Conservation (phyloP, 2,888 invertebrate genomes). For the Himalopsyche japonica region DNA sequence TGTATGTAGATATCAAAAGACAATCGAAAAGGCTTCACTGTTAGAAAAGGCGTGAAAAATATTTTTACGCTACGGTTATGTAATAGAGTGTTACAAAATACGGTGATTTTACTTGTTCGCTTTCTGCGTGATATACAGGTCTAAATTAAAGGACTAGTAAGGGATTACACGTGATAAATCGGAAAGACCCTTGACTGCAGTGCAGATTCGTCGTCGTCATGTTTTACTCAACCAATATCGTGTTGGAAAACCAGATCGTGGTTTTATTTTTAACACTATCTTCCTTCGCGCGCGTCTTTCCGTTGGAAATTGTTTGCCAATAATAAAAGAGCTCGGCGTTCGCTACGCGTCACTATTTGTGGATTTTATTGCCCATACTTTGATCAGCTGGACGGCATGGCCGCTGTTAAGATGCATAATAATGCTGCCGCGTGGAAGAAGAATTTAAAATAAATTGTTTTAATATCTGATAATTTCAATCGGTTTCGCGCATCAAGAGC, state of each 20-base stretch:
- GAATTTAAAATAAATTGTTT: no score
- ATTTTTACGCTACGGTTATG: no score
- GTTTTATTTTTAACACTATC: background rate
- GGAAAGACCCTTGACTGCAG: background rate
- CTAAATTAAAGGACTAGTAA: no score
- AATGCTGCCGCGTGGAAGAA: no score
- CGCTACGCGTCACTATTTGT: background rate
- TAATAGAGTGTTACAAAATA: no score
- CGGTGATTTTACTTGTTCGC: no score
- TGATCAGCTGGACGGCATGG: background rate
- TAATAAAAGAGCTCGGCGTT: background rate
- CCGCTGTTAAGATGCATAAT: background rate
- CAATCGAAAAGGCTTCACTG: no score
- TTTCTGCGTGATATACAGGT: no score
- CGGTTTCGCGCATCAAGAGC: no score
- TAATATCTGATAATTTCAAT: no score
- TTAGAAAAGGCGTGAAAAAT: no score
- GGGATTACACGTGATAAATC: background rate
- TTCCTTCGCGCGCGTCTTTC: background rate
- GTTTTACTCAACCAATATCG: background rate
- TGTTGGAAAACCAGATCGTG: background rate
- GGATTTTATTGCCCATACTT: background rate
- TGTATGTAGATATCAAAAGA: no score
- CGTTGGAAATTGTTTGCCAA: background rate
- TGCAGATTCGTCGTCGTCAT: background rate